A percentile compares a stretch with the other conserved stretches of the same genome.
These are phyloP conservation scores for Heterodera filipjevi DNA, from an alignment of 2,888 invertebrate species.

Conservation along the genomic window DNA sequence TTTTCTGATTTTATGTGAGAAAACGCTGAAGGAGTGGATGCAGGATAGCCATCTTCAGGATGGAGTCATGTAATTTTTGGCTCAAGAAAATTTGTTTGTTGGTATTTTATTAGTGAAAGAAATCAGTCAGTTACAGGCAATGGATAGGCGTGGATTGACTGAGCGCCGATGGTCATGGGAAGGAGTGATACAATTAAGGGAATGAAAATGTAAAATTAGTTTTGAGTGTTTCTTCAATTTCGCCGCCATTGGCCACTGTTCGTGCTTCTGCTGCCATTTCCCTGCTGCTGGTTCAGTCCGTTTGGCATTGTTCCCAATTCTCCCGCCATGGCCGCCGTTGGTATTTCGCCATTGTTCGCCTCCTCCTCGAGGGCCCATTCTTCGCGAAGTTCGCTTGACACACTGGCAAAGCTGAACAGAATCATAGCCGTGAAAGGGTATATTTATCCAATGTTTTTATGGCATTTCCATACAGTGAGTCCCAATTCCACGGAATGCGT, in stretches of 20 bases:
- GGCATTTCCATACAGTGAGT: constrained; percentile 31
- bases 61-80: too few species aligned
- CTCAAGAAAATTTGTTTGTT: too few species aligned
- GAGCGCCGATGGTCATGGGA: too few species aligned
- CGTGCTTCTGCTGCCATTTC: not conserved
- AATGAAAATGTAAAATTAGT: too few species aligned
- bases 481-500: constrained; percentile 36
- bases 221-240: not conserved
- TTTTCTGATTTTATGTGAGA: too few species aligned
- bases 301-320: constrained; percentile 2
- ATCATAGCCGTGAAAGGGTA: not conserved
- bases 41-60: too few species aligned
- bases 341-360: constrained; percentile 18
- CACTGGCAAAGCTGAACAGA: constrained; percentile 20
- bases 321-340: not conserved
- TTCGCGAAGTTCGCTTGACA: constrained; percentile 30
- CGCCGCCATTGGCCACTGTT: not conserved
- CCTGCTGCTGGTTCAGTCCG: not conserved
- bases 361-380: constrained; percentile 37
- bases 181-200: too few species aligned
- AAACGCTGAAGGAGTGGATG: too few species aligned
- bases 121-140: too few species aligned
- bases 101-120: too few species aligned
- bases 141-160: too few species aligned
- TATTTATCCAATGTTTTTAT: not conserved